Percentiles rank a stretch among this genome's conserved stretches.
These are phyloP conservation scores for Trilocha varians DNA, from an alignment of 2,888 invertebrate species.

Conservation along the genomic window DNA sequence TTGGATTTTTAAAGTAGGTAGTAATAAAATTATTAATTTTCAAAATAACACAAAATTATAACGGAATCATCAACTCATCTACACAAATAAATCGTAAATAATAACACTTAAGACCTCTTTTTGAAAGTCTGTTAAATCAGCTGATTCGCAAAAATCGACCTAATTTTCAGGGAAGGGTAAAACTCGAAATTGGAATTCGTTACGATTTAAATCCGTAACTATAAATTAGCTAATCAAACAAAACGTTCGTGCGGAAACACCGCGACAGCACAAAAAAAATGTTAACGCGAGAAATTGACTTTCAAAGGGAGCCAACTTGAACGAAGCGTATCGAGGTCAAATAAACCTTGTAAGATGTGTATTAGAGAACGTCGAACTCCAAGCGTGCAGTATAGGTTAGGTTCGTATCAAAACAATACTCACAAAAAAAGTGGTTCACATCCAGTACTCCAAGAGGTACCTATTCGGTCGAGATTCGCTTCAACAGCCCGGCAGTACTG, in stretches of 20 bases:
- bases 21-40: too few species aligned
- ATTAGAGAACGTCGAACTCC: conserved; percentile 22
- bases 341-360: conserved; percentile 10
- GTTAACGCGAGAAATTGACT: conserved; percentile 39
- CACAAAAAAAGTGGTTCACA: conserved; percentile 56
- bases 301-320: conserved; percentile 40
- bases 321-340: conserved; percentile 52
- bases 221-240: conserved; percentile 34
- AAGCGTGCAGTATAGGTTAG: conserved; percentile 48
- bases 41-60: too few species aligned
- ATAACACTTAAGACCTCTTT: too few species aligned
- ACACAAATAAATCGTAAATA: too few species aligned
- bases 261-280: conserved; percentile 29
- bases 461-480: conserved; percentile 69
- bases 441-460: conserved; percentile 20
- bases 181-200: background rate
- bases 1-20: too few species aligned
- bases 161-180: background rate
- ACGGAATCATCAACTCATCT: too few species aligned
- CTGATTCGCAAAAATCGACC: background rate
- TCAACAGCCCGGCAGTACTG: conserved; percentile 64
- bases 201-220: conserved; percentile 10
- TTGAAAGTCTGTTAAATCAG: too few species aligned
- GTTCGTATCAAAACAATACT: conserved; percentile 46
- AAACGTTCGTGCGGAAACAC: conserved; percentile 33